phyloP scores from a whole-genome alignment of 2,113 vertebrate genomes.

The Malurus melanocephalus region DNA sequence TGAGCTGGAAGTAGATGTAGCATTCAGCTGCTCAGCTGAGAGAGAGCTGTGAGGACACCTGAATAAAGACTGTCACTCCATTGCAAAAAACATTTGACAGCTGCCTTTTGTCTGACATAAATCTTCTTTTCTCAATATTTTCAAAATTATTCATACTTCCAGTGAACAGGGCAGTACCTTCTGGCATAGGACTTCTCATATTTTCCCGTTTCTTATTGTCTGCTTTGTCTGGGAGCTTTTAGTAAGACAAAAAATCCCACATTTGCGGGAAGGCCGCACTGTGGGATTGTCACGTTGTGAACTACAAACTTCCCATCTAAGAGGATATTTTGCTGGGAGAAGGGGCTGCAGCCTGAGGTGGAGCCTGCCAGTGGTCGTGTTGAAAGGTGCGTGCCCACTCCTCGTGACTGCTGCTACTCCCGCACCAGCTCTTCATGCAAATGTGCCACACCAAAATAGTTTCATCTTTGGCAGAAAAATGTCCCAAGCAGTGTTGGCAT shows the following conservation, averaged over 20 bases:
- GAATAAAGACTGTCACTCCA: neutral
- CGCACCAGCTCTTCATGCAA: neutral
- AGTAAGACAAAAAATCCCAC: neutral
- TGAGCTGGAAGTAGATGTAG: neutral
- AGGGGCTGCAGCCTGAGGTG: neutral
- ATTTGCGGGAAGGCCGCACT: neutral
- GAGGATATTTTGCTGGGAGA: neutral
- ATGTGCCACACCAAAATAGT: accelerated
- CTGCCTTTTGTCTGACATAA: neutral
- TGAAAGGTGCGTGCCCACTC: accelerated
- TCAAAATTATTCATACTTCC: neutral
- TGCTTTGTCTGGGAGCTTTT: neutral
- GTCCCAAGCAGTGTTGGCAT: no score
- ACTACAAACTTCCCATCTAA: neutral
- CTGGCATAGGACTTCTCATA: neutral
- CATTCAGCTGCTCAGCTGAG: accelerated
- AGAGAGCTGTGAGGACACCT: neutral
- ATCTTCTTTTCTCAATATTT: neutral
- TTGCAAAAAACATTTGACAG: neutral
- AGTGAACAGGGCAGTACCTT: neutral
- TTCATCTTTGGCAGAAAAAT: neutral
- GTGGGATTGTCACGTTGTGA: neutral
- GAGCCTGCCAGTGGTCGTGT: neutral
- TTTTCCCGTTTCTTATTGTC: neutral
- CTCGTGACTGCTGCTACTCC: neutral